Base-by-base conservation (phyloP, 2,888 invertebrate genomes). In the Cerastis leucographa region DNA sequence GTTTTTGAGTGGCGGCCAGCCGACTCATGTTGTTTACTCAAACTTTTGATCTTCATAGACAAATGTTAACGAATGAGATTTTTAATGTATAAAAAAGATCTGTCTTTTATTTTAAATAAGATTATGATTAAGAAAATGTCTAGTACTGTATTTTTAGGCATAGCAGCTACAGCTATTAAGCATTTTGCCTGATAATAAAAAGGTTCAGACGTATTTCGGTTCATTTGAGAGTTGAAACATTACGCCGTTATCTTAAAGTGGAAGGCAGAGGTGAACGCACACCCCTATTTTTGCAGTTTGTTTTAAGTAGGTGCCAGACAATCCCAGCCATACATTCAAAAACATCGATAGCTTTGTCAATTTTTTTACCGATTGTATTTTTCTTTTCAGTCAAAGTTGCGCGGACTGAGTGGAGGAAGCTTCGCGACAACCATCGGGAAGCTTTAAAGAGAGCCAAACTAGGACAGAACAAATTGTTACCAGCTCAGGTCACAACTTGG, bases 401-500 rank as follows among this genome's bases (percentile, higher is more conserved):
- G 49, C 93, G 95, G 89, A 90, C 92, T n/a, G 95, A 96, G 90
- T 96, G 96, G 96, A 94, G 95, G 73, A 95, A 95, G 85, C 92
- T 96, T 42, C 92, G 96, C 3, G 96, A 96, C 84, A 96, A 96
- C 80, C 96, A 96, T 76, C 87, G 96, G 42, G 96, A 96, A 80
- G 96, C 96, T 6, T 90, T 96, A 12, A 96, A 96, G 81, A 90
- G 96, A 83, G 96, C 96, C 0, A 96, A 96, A 84, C 90, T 96
- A 9, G 96, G 96, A 8, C 96, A 95, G 83, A 96, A 96, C 81
- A 96, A 96, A 89, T 88, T 96, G 70, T 85, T 96, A 59, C 96
- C 96, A 0, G 95, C 96, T 42, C 96, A 96, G 85, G 94, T 96
- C 46, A 96, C 96, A 3, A 96, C 96, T 14, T 96, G 96, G 96